phyloP scores from a whole-genome alignment of 2,888 invertebrate species.

The Cremastinae sp. region DNA sequence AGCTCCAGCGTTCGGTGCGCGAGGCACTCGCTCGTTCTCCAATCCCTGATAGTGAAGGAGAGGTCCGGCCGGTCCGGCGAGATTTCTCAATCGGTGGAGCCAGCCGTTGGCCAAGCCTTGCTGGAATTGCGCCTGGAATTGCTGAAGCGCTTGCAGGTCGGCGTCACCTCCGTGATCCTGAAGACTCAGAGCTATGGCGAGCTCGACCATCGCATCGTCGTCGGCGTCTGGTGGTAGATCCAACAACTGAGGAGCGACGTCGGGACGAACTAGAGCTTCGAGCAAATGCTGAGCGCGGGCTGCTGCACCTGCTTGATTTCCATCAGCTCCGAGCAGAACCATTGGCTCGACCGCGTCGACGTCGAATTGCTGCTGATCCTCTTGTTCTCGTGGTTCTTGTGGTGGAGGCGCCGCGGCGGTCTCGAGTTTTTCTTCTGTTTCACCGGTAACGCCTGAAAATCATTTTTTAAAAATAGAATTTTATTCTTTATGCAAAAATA shows the following conservation, averaged over 20 bases:
- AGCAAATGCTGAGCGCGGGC: slow-evolving; percentile 75
- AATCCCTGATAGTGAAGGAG: slow-evolving; percentile 71
- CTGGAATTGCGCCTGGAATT: slow-evolving; percentile 83
- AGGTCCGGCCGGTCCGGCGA: slow-evolving; percentile 76
- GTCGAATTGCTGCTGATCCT: slow-evolving; percentile 83
- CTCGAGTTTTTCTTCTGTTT: slow-evolving; percentile 76
- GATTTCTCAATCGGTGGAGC: slow-evolving; percentile 78
- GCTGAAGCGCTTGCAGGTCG: slow-evolving; percentile 78
- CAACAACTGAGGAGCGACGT: slow-evolving; percentile 89
- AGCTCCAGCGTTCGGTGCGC: slow-evolving; percentile 30
- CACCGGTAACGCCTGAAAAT: slow-evolving; percentile 67
- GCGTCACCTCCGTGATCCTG: slow-evolving; percentile 88
- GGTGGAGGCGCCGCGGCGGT: slow-evolving; percentile 71
- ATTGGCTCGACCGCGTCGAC: slow-evolving; percentile 85
- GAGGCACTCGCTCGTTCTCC: slow-evolving; percentile 49
- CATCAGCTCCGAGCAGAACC: slow-evolving; percentile 83
- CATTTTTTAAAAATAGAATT: not conserved
- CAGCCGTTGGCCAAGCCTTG: slow-evolving; percentile 72
- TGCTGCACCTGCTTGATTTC: slow-evolving; percentile 68
- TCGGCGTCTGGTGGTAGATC: slow-evolving; percentile 97
- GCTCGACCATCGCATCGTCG: slow-evolving; percentile 97
- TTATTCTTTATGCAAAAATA: not conserved
- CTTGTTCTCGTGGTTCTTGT: slow-evolving; percentile 81
- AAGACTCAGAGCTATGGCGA: slow-evolving; percentile 96
- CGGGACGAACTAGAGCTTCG: slow-evolving; percentile 81